Percentiles rank a stretch among this genome's conserved stretches.
Conservation (phyloP, 2,888 invertebrate genomes). For the Kryphioiulus occultus region DNA sequence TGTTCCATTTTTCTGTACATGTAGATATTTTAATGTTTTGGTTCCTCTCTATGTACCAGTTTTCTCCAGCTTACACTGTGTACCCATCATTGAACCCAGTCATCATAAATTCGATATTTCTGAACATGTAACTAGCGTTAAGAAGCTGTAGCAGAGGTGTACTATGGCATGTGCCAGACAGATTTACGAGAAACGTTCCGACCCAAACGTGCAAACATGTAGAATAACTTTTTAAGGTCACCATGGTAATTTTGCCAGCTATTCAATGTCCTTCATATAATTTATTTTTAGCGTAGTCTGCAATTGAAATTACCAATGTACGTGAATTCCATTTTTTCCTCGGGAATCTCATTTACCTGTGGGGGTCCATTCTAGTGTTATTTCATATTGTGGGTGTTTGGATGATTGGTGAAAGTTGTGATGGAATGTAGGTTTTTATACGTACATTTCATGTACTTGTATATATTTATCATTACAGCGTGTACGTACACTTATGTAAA, state of each 20-base stretch:
- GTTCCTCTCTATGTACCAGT: neutral
- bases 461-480: conserved; percentile 49
- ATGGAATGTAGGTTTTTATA: conserved; percentile 49
- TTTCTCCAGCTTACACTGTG: neutral
- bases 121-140: neutral
- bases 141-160: neutral
- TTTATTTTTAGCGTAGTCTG: conserved; percentile 40
- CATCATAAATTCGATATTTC: neutral
- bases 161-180: neutral
- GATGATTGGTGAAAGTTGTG: conserved; percentile 49
- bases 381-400: conserved; percentile 42
- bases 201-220: neutral
- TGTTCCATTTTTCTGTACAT: neutral
- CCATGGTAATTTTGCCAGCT: neutral
- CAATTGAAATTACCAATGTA: neutral
- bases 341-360: conserved; percentile 11
- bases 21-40: neutral
- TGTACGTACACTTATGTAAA: conserved; percentile 49
- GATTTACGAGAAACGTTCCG: neutral
- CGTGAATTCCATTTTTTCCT: conserved; percentile 4
- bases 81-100: neutral
- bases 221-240: conserved; percentile 27
- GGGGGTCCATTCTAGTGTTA: conserved; percentile 6
- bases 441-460: conserved; percentile 51
- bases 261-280: neutral